Evolutionary conservation across 2,113 vertebrate genomes (phyloP), one percentile per base, ranked within the genome.

Genomic region (Danio rerio): DNA sequence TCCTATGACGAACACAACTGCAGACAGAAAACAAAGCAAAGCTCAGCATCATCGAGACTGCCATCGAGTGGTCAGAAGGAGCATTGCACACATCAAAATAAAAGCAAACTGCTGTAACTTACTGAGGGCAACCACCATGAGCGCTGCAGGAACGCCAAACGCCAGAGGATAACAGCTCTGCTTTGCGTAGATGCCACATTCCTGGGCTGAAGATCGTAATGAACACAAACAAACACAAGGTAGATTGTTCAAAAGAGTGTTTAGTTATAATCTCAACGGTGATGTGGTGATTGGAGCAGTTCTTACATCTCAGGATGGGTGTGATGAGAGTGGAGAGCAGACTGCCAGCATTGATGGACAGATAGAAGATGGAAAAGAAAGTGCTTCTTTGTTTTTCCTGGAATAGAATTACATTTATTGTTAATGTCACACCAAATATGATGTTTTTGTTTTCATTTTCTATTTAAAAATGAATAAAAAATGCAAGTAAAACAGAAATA

Each of bases 341-440:
- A 84, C 97, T 98, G 86, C 97, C 98, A 59, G 95, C 95, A 11
- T 98, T 98, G 89, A 99, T 96, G 72, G 96, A 92, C 87, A 98
- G 88, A 87, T 99, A 99, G 90, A 98, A 99, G 82, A 99, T 95
- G 85, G 98, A 99, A 89, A 99, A 99, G 92, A 98, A 99, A 50
- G 90, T 91, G 81, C 92, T 91, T 83, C 97, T 96, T 92, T 97
- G 95, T 56, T 95, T 96, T 72, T 97, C 97, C 98, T 99, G 85
- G 18, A 83, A 45, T 5, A 53, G 20, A 50, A 53, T 71, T 4
- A n/a, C n/a, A n/a, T n/a, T n/a, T n/a, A 13, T 31, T 3, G 82
- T 70, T 71, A 18, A 69, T 7, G 12, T 69, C 5, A 31, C 3
- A 31, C 31, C 1, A 31, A 31, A 31, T 31, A 2, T 31, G 31